These are phyloP conservation scores for Eristalis pertinax DNA, from an alignment of 2,888 invertebrate species.

Conservation along the genomic window DNA sequence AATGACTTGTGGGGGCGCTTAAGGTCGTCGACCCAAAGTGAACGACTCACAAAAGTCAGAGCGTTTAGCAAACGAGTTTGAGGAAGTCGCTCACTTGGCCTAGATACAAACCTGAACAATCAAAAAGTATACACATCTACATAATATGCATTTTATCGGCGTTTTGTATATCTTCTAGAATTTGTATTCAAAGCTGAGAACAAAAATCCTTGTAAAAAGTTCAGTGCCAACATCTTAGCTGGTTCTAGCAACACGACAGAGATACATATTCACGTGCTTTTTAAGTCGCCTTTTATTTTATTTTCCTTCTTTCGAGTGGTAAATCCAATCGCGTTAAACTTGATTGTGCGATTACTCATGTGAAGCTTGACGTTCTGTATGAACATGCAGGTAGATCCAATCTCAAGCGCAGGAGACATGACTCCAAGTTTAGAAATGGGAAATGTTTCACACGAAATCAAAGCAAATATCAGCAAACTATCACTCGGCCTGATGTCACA, in stretches of 20 bases:
- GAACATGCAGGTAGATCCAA: neutral
- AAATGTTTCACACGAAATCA: neutral
- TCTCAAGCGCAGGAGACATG: neutral
- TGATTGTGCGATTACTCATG: constrained; percentile 1
- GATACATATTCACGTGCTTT: neutral
- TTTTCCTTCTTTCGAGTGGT: neutral
- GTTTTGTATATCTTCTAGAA: neutral
- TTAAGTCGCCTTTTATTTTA: neutral
- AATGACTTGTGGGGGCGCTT: neutral
- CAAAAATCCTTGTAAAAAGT: constrained; percentile 16
- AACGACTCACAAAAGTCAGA: neutral
- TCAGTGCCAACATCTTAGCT: constrained; percentile 20
- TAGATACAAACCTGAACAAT: neutral
- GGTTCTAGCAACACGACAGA: neutral
- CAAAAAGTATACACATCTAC: neutral
- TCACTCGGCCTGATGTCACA: neutral
- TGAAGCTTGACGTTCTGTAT: neutral
- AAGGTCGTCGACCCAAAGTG: neutral
- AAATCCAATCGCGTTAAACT: constrained; percentile 1
- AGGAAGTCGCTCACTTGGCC: neutral
- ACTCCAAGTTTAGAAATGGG: neutral
- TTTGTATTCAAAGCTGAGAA: neutral
- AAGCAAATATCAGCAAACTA: neutral
- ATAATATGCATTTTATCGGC: neutral
- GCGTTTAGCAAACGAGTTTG: neutral